Percentiles rank a stretch among this genome's conserved stretches.
Evolutionary conservation across 2,888 invertebrate genomes (phyloP).

Genomic region (Tetheella fluctuosa): DNA sequence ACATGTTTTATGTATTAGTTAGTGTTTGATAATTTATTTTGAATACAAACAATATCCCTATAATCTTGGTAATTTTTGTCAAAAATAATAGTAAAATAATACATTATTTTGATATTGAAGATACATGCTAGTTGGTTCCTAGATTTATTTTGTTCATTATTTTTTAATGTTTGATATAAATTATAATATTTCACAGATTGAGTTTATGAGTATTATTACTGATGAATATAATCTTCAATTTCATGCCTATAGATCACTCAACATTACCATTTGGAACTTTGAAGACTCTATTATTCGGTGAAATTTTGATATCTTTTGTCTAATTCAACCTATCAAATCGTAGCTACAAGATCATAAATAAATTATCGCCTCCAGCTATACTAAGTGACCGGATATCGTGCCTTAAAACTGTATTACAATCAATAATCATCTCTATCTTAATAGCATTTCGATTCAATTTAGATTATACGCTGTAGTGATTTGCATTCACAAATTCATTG

Average conservation of each 20-base stretch:
- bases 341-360: slow-evolving; percentile 72
- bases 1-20: too few relatives aligned
- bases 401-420: slow-evolving; percentile 29
- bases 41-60: too few relatives aligned
- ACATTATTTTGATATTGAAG: too few relatives aligned
- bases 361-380: slow-evolving; percentile 75
- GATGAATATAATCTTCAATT: neutral
- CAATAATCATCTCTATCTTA: slow-evolving; percentile 30
- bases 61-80: too few relatives aligned
- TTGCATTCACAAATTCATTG: slow-evolving; percentile 79
- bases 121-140: too few relatives aligned
- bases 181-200: too few relatives aligned
- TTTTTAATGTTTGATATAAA: too few relatives aligned
- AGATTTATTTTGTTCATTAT: too few relatives aligned
- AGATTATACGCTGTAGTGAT: slow-evolving; percentile 38
- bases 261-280: slow-evolving; percentile 42
- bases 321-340: slow-evolving; percentile 74
- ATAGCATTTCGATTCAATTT: slow-evolving; percentile 33
- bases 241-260: neutral
- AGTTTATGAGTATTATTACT: too few relatives aligned
- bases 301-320: slow-evolving; percentile 67
- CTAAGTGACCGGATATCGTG: slow-evolving; percentile 76
- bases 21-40: too few relatives aligned
- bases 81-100: too few relatives aligned
- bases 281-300: slow-evolving; percentile 64